Base-by-base conservation (phyloP, 2,888 invertebrate species). In the Ischnura elegans region DNA sequence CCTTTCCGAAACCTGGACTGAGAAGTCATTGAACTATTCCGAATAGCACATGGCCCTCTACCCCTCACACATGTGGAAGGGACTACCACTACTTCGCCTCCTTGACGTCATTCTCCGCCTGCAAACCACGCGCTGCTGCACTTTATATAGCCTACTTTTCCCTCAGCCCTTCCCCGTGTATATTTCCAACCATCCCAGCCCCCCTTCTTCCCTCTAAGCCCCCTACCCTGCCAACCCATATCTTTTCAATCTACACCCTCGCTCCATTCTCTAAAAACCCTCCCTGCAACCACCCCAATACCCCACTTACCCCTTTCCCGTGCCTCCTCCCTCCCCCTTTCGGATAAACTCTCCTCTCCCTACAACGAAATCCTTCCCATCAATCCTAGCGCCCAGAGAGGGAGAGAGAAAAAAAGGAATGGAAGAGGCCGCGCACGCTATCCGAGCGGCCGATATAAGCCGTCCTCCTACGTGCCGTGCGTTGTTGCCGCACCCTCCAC, bases 371-470 rank as follows among this genome's bases (percentile, higher is more conserved):
- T 76, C 36, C 76, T 36, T 76, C 29, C 29, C 76, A 76, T 76
- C 29, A 76, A 76, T 76, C 76, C 76, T 76, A 76, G 76, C 76
- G 76, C 76, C 76, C 2, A 16, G 36, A 76, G 36, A 29, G 16
- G 16, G 16, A 36, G 16, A n/a, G 13, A 16, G 36, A 76, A 76
- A 29, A 36, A 36, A 36, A 36, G 16, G 25, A 76, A 13, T n/a
- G n/a, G 76, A 36, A 16, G 36, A 36, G 10, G 76, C 76, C 8
- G 76, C 76, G 76, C 36, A 76, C 36, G 76, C 36, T 36, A 76
- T 76, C 76, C 76, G 76, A 76, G 76, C n/a, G n/a, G n/a, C 76
- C 76, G 29, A 76, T 76, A 76, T 76, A 76, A 76, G 76, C 76
- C 61, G 61, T 4, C 61, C 61, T 61, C 61, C 76, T 76, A 36